Evolutionary conservation across 37 sponge, comb jelly and placozoan species (phyloP).

Genomic region (Ephydatia muelleri): DNA sequence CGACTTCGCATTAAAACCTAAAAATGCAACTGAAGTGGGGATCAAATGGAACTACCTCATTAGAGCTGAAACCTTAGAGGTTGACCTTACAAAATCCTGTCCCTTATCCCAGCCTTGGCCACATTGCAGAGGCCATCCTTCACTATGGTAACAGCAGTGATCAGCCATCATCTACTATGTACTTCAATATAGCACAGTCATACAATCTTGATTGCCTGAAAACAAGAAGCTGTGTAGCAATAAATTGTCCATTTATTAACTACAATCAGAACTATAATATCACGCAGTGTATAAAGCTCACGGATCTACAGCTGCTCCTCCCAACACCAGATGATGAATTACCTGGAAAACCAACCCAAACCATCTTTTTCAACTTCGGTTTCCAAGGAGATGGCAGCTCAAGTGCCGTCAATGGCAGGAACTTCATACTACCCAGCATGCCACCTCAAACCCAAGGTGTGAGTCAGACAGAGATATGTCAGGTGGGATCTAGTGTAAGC

Average conservation of each 20-base stretch:
- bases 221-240: conserved; percentile 36
- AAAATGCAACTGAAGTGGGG: background rate
- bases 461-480: no score
- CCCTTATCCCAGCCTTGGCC: background rate
- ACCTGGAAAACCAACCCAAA: background rate
- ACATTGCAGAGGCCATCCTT: conserved; percentile 52
- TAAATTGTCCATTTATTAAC: conserved; percentile 72
- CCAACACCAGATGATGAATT: background rate
- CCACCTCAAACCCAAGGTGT: conserved; percentile 30
- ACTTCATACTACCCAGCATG: conserved; percentile 56
- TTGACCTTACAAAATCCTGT: background rate
- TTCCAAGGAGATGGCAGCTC: conserved; percentile 64
- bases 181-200: background rate
- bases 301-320: conserved; percentile 9
- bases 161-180: background rate
- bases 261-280: conserved; percentile 29
- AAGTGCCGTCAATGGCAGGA: conserved; percentile 72
- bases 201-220: conserved; percentile 6
- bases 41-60: conserved; percentile 48
- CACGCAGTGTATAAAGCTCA: conserved; percentile 49
- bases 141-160: conserved; percentile 19
- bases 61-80: conserved; percentile 76
- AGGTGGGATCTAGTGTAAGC: no score
- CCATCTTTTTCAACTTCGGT: conserved; percentile 81
- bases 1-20: conserved; percentile 66